Conservation (phyloP, 2,888 invertebrate genomes). For the Sabatieria punctata region DNA sequence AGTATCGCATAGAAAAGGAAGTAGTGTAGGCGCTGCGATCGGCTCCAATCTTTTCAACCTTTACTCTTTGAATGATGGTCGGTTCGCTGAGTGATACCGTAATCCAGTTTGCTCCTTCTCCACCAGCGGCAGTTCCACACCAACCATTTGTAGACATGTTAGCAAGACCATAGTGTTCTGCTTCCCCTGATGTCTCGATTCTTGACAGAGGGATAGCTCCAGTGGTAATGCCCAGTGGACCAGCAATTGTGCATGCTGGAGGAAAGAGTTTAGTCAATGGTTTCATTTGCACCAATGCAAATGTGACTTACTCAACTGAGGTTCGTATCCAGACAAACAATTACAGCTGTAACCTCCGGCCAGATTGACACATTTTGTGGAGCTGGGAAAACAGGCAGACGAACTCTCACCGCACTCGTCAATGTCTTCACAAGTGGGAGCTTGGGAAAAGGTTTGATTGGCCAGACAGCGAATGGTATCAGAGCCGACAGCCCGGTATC, state of each 20-base stretch:
- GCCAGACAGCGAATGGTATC: slow-evolving; percentile 24
- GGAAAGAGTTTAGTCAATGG: neutral
- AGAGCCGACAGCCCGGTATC: slow-evolving; percentile 20
- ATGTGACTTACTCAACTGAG: slow-evolving; percentile 21
- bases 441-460: slow-evolving; percentile 23
- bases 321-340: slow-evolving; percentile 24
- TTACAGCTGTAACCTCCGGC: slow-evolving; percentile 27
- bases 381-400: slow-evolving; percentile 18
- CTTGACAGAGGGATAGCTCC: neutral
- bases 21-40: slow-evolving; percentile 9
- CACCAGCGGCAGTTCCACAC: slow-evolving; percentile 7
- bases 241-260: slow-evolving; percentile 11
- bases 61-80: slow-evolving; percentile 18
- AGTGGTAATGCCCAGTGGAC: slow-evolving; percentile 10
- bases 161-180: neutral
- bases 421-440: slow-evolving; percentile 23
- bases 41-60: slow-evolving; percentile 15
- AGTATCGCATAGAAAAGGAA: slow-evolving; percentile 7
- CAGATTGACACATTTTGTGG: slow-evolving; percentile 23
- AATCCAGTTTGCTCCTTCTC: slow-evolving; percentile 9
- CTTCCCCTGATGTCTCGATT: slow-evolving; percentile 2
- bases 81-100: slow-evolving; percentile 16
- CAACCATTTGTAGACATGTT: slow-evolving; percentile 7
- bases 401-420: slow-evolving; percentile 25
- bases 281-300: slow-evolving; percentile 7